Percentiles rank a stretch among this genome's conserved stretches.
These are phyloP conservation scores for Petaurus breviceps DNA, from an alignment of 2,113 vertebrate genomes.

Conservation along the genomic window DNA sequence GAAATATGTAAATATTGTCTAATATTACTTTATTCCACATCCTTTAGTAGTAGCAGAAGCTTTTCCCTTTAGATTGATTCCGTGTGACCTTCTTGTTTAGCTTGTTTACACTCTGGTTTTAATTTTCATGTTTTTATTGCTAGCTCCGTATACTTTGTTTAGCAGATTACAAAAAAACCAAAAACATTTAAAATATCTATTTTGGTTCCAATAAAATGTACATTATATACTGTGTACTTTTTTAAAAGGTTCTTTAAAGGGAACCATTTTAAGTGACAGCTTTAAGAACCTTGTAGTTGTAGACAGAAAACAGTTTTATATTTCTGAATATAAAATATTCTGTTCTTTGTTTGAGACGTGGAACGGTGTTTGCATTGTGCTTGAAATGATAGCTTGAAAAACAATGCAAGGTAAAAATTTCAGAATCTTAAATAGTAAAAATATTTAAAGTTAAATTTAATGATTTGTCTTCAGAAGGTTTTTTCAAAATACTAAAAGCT, in stretches of 20 bases:
- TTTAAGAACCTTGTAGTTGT: slow-evolving; percentile 30
- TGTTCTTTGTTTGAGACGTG: slow-evolving; percentile 33
- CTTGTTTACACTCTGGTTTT: slow-evolving; percentile 51
- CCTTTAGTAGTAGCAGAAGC: slow-evolving; percentile 52
- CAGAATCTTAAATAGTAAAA: slow-evolving; percentile 49
- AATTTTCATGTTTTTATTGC: slow-evolving; percentile 53
- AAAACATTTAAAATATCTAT: slow-evolving; percentile 50
- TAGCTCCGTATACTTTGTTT: slow-evolving; percentile 18
- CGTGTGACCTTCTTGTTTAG: slow-evolving; percentile 50
- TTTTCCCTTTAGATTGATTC: slow-evolving; percentile 63
- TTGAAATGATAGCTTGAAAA: slow-evolving; percentile 43
- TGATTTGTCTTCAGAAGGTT: slow-evolving; percentile 42
- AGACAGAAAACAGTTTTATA: slow-evolving; percentile 51
- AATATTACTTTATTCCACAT: slow-evolving; percentile 63
- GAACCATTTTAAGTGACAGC: slow-evolving; percentile 39
- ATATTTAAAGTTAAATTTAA: slow-evolving; percentile 47
- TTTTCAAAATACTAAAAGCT: slow-evolving; percentile 60
- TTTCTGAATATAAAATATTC: slow-evolving; percentile 30
- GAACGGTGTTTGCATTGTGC: slow-evolving; percentile 28
- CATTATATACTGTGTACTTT: slow-evolving; percentile 24
- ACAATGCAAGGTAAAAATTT: neutral
- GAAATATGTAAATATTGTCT: slow-evolving; percentile 58
- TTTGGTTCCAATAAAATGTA: slow-evolving; percentile 32
- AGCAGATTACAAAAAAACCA: slow-evolving; percentile 37
- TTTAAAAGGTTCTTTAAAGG: slow-evolving; percentile 48